A percentile compares a stretch with the other conserved stretches of the same genome.
Evolutionary conservation across 2,113 vertebrate genomes (phyloP).

Genomic region (Mystacornis crossleyi): DNA sequence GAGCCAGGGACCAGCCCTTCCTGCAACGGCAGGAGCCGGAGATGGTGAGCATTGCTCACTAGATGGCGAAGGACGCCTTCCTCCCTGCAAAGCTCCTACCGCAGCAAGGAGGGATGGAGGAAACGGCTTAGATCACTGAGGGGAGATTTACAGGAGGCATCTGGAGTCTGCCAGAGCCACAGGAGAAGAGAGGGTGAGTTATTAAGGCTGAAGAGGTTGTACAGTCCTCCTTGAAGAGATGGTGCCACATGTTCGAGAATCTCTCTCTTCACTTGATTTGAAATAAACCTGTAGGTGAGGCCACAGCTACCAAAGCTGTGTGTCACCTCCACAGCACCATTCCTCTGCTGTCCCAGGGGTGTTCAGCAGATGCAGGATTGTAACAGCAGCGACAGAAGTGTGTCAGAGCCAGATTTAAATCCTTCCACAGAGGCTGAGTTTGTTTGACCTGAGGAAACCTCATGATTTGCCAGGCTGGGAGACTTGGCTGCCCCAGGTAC

Average conservation of each 20-base stretch:
- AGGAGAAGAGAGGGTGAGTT: not conserved
- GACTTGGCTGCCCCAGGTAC: not conserved
- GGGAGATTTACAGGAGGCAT: not conserved
- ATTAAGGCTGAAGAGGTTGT: no score
- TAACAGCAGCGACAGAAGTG: not conserved
- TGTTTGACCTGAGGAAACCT: not conserved
- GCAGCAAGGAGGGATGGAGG: not conserved
- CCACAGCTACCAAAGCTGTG: not conserved
- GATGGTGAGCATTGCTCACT: constrained; percentile 38
- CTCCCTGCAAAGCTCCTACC: not conserved
- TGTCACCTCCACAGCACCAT: not conserved
- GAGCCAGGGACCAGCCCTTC: not conserved
- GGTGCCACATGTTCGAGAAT: not conserved
- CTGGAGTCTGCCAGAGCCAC: not conserved
- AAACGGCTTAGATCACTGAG: not conserved
- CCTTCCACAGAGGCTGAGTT: not conserved
- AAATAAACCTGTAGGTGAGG: not conserved
- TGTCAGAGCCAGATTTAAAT: not conserved
- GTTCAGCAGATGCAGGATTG: not conserved
- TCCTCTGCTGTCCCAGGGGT: not conserved
- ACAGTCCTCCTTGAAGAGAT: not conserved
- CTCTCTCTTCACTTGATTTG: not conserved
- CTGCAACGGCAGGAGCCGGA: not conserved
- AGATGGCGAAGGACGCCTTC: constrained; percentile 62
- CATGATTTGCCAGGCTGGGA: not conserved